These are phyloP conservation scores for Thymallus thymallus DNA, from an alignment of 2,113 vertebrate genomes.

Conservation along the genomic window DNA sequence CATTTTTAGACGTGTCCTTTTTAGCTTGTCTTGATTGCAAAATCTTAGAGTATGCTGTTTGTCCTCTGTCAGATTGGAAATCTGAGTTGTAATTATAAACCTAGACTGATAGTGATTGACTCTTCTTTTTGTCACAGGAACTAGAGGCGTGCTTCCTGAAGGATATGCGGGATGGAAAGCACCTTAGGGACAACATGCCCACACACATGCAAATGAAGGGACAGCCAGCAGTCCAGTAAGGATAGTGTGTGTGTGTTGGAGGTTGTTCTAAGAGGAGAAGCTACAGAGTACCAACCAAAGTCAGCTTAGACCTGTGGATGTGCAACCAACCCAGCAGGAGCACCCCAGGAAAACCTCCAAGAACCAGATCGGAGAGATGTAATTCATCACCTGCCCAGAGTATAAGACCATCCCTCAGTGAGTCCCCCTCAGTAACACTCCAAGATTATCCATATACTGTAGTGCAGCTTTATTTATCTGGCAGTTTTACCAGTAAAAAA, in stretches of 20 bases:
- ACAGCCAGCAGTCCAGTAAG: conserved; percentile 46
- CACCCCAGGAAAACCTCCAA: conserved; percentile 45
- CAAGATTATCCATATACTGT: no score
- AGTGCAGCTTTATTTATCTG: no score
- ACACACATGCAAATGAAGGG: conserved; percentile 63
- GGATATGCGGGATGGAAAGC: conserved; percentile 47
- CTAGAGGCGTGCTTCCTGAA: conserved; percentile 54
- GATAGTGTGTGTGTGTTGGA: not conserved
- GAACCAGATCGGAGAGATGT: conserved; percentile 59
- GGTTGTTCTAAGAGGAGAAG: no score
- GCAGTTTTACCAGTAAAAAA: no score
- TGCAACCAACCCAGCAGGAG: conserved; percentile 29
- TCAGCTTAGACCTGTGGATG: conserved; percentile 31
- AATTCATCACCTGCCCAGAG: conserved; percentile 65
- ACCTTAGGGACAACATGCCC: conserved; percentile 69
- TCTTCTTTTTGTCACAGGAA: conserved; percentile 46
- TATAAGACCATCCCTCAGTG: conserved; percentile 73
- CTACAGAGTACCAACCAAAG: not conserved
- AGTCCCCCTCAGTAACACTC: conserved; percentile 37
- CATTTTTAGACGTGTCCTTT: not conserved
- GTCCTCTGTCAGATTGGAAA: not conserved
- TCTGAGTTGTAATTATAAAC: no score
- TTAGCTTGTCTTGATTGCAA: no score
- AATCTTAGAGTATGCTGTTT: no score
- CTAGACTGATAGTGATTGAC: no score